These are phyloP conservation scores for Andrena marginata DNA, from an alignment of 2,888 invertebrate genomes.

Conservation along the genomic window DNA sequence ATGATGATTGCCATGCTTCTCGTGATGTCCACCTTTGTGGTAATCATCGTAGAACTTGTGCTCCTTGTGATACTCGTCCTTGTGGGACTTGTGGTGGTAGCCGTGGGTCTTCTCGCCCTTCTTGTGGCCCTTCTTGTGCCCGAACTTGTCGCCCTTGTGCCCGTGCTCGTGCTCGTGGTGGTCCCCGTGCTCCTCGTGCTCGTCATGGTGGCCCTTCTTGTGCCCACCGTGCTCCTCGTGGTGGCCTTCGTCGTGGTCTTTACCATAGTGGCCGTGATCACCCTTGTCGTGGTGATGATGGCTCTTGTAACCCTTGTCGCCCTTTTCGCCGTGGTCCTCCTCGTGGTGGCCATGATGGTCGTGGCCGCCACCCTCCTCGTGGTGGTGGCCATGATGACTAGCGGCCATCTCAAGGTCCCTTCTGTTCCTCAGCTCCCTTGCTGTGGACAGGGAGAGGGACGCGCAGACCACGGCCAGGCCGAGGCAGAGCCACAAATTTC, in stretches of 20 bases:
- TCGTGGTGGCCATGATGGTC: conserved; percentile 85
- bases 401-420: conserved; percentile 77
- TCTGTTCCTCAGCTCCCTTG: conserved; percentile 65
- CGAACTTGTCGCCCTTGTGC: conserved; percentile 92
- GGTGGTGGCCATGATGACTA: conserved; percentile 75
- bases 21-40: conserved; percentile 93
- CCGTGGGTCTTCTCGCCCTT: conserved; percentile 93
- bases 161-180: conserved; percentile 92
- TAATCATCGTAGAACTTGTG: conserved; percentile 96
- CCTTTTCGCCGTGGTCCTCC: conserved; percentile 86
- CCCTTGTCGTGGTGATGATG: conserved; percentile 86
- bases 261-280: conserved; percentile 91
- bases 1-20: conserved; percentile 92
- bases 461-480: conserved; percentile 72
- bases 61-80: conserved; percentile 94
- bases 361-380: conserved; percentile 83
- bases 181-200: conserved; percentile 91
- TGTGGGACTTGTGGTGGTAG: conserved; percentile 94
- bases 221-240: conserved; percentile 92
- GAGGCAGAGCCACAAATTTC: conserved; percentile 73
- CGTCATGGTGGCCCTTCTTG: conserved; percentile 93
- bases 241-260: conserved; percentile 90
- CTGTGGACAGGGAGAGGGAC: conserved; percentile 73
- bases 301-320: conserved; percentile 86
- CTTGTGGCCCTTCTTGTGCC: conserved; percentile 93